Conservation (phyloP, 1,140 invertebrate species). For the Drosophila lacertosa region DNA sequence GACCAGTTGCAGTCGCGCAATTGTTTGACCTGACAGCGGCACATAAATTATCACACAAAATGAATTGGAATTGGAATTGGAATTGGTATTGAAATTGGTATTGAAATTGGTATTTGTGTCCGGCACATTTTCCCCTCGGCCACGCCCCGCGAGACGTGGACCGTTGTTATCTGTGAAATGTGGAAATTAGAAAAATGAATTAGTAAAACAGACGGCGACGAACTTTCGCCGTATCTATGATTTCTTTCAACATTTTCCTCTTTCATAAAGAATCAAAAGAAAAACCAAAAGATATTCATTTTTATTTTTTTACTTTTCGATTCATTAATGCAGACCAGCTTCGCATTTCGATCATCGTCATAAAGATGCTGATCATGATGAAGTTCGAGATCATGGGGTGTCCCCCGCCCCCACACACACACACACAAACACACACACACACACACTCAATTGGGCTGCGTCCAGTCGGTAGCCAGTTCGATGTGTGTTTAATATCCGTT, state of each 20-base stretch:
- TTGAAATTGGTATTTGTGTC: too few species aligned
- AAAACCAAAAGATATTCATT: conserved; percentile 48
- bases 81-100: too few species aligned
- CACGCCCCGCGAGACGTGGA: conserved; percentile 5
- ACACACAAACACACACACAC: neutral
- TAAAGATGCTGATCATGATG: neutral
- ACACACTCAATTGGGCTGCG: neutral
- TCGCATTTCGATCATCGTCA: neutral
- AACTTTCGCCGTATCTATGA: conserved; percentile 38
- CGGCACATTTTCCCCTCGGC: too few species aligned
- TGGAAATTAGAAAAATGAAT: conserved; percentile 79
- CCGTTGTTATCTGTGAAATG: conserved; percentile 59
- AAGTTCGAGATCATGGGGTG: conserved; percentile 6
- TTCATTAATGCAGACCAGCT: conserved; percentile 38
- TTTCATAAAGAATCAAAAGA: conserved; percentile 56
- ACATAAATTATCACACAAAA: conserved; percentile 70
- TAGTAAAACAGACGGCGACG: conserved; percentile 39
- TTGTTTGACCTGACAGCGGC: conserved; percentile 67
- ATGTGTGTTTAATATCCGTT: conserved; percentile 82
- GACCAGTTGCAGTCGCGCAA: conserved; percentile 77
- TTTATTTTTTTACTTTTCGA: conserved; percentile 29
- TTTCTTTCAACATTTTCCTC: conserved; percentile 63
- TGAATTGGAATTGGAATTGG: too few species aligned
- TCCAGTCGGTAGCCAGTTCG: conserved; percentile 68
- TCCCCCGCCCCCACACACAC: neutral